Base-by-base conservation (phyloP, 2,113 vertebrate genomes). In the Charadrius vociferus region DNA sequence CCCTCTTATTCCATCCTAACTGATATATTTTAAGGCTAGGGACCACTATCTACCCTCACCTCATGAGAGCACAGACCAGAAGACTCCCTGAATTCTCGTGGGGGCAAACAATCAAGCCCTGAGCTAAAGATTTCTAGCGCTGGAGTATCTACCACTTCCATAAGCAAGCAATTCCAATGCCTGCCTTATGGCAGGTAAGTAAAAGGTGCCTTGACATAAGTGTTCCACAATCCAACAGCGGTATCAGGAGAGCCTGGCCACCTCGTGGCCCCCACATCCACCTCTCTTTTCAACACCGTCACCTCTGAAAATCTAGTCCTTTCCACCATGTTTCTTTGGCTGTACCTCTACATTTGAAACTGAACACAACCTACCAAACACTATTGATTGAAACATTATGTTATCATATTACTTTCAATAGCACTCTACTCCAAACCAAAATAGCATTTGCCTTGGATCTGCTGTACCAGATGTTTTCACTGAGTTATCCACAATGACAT, bases 361-460 rank as follows among this genome's bases (percentile, higher is more conserved):
- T 45, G 79, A 92, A 37, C 3, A 3, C 77, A 88, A 45, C 18
- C 79, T 65, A 63, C 74, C 47, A 83, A 94, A 90, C 9, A 12
- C 9, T 90, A 96, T 96, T 66, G 90, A 95, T 83, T 86, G 59
- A 94, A 94, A 81, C 78, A 92, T 94, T 93, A 70, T 82, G 55
- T 77, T 93, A 93, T 92, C 71, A 21, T 81, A 81, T 86, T 95
- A 88, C 85, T 94, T 83, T 71, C 85, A 83, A 62, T 49, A 94
- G 55, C 50, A 66, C 59, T 95, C 63, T 88, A 66, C 59, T 62
- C 32, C 81, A 94, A 37, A 34, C 53, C 67, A 88, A 90, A 96
- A 96, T 92, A 96, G 10, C 30, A 52, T 90, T 83, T 93, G n/a
- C 29, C 37, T 96, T 96, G 95, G 75, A 80, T 94, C 55, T 14